Conservation (phyloP, 1,140 invertebrate genomes). For the Megalopta genalis region DNA sequence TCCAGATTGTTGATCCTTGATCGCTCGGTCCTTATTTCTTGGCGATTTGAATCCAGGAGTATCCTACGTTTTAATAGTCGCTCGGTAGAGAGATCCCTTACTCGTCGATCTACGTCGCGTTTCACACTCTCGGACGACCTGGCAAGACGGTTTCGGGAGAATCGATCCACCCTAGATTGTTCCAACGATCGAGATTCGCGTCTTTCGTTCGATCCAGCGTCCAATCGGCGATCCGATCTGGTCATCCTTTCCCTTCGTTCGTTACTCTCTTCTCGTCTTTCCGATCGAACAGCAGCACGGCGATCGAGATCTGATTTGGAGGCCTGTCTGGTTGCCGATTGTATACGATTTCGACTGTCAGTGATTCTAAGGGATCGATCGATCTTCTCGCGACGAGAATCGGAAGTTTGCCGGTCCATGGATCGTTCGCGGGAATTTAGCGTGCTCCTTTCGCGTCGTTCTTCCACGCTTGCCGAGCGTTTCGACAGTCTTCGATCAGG, state of each 20-base stretch:
- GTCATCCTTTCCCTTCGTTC: slow-evolving; percentile 23
- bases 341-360: slow-evolving; percentile 14
- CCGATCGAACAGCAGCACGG: not conserved
- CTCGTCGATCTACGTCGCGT: not conserved
- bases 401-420: not conserved
- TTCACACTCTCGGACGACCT: not conserved
- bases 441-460: not conserved
- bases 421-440: slow-evolving; percentile 19
- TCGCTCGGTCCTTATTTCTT: not conserved
- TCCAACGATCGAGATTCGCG: not conserved
- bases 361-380: not conserved
- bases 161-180: not conserved
- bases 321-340: not conserved
- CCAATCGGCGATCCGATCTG: slow-evolving; percentile 12
- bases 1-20: not conserved
- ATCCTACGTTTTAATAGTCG: not conserved
- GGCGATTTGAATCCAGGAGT: not conserved
- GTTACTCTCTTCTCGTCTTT: not conserved
- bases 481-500: not conserved
- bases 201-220: slow-evolving; percentile 6
- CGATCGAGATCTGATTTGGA: not conserved
- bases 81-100: not conserved
- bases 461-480: not conserved
- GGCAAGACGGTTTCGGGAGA: not conserved
- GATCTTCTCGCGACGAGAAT: slow-evolving; percentile 11